phyloP scores from a whole-genome alignment of 1,140 invertebrate species.

The Tribolium castaneum region DNA sequence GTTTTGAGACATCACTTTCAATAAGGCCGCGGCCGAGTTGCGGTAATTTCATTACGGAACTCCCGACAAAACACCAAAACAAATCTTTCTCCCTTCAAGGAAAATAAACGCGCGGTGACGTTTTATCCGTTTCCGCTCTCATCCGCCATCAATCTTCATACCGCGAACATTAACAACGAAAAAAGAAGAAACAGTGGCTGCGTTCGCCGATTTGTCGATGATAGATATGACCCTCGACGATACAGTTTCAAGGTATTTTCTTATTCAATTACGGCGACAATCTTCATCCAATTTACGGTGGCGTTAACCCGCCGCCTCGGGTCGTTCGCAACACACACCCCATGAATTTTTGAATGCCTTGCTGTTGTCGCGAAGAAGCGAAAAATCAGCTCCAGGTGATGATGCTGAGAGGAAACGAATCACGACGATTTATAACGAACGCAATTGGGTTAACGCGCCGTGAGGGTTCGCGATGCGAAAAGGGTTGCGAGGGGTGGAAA shows the following conservation, averaged over 20 bases:
- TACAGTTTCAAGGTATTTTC: neutral
- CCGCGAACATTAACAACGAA: constrained; percentile 25
- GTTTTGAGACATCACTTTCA: constrained; percentile 12
- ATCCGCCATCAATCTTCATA: constrained; percentile 37
- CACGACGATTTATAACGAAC: neutral
- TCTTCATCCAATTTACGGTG: constrained; percentile 31
- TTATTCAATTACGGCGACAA: constrained; percentile 26
- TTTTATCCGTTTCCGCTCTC: constrained; percentile 13
- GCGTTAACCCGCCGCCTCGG: constrained; percentile 17
- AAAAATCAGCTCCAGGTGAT: neutral
- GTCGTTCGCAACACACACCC: constrained; percentile 1
- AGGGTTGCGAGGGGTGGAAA: no score
- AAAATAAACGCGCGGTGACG: constrained; percentile 11
- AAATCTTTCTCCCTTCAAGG: constrained; percentile 10
- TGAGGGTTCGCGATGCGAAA: no score
- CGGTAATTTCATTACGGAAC: constrained; percentile 9
- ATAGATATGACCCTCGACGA: constrained; percentile 34
- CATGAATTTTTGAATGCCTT: constrained; percentile 15
- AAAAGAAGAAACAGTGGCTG: constrained; percentile 1
- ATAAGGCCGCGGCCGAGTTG: constrained; percentile 7
- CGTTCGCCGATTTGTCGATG: constrained; percentile 18
- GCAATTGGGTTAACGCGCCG: no score
- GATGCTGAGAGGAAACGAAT: constrained; percentile 1
- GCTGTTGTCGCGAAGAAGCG: neutral
- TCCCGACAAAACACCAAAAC: neutral